A percentile compares a stretch with the other conserved stretches of the same genome.
Evolutionary conservation across 2,113 vertebrate genomes (phyloP).

Genomic region (Dasyornis broadbenti): DNA sequence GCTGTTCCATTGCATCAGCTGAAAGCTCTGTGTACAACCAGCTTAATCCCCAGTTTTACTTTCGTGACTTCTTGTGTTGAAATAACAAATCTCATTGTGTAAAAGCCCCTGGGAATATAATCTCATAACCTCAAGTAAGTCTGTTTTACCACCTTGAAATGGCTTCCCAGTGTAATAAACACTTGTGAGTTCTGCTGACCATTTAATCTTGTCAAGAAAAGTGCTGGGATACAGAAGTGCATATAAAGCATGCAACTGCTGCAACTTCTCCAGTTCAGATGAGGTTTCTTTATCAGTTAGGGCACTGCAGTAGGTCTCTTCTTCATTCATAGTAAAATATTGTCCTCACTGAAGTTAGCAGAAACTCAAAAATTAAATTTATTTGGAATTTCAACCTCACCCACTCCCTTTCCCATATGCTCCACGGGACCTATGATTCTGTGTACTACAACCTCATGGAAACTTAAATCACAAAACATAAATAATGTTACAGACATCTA

Average conservation of each 20-base stretch:
- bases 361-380: not conserved
- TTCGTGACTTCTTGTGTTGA: not conserved
- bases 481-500: not conserved
- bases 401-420: not conserved
- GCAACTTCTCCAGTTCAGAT: not conserved
- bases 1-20: constrained; percentile 27
- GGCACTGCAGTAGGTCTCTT: not conserved
- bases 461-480: not conserved
- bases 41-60: not conserved
- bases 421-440: not conserved
- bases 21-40: not conserved
- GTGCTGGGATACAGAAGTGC: not conserved
- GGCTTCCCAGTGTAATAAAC: not conserved
- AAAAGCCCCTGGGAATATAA: not conserved
- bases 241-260: not conserved
- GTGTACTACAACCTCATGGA: not conserved
- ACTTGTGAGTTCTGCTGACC: not conserved
- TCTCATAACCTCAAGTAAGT: not conserved
- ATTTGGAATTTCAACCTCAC: not conserved
- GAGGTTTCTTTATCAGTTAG: not conserved
- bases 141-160: not conserved
- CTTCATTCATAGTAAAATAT: not conserved
- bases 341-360: not conserved
- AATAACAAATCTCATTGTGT: constrained; percentile 13
- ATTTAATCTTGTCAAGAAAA: not conserved